Conservation (phyloP, 2,888 invertebrate genomes). For the Melanotus villosus region DNA sequence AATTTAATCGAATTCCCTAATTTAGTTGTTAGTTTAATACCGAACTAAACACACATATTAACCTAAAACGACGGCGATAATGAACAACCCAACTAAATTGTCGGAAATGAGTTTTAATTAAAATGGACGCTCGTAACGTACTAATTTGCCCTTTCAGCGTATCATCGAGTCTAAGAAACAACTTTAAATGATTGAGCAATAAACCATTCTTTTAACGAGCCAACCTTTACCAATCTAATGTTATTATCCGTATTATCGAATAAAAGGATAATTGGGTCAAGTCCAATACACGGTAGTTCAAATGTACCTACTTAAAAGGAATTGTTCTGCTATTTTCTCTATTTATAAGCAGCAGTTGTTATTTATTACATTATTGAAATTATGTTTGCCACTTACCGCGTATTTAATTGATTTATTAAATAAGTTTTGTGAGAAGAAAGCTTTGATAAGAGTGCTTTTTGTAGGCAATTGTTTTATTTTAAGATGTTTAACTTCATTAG, state of each 20-base stretch:
- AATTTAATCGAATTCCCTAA: too few relatives aligned
- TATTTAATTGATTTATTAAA: too few relatives aligned
- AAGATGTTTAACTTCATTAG: too few relatives aligned
- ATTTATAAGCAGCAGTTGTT: too few relatives aligned
- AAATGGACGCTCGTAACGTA: slow-evolving; percentile 3
- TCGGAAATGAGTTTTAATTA: slow-evolving; percentile 18
- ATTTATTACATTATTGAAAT: too few relatives aligned
- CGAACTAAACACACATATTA: not conserved
- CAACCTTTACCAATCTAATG: not conserved
- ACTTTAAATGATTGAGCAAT: not conserved
- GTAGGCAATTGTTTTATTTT: too few relatives aligned
- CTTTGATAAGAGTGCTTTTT: too few relatives aligned
- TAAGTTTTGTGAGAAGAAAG: too few relatives aligned
- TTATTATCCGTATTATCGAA: not conserved
- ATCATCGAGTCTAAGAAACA: not conserved
- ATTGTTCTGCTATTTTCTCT: too few relatives aligned
- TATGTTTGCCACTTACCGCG: too few relatives aligned
- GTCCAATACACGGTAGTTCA: not conserved
- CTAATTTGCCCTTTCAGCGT: slow-evolving; percentile 12
- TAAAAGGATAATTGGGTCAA: too few relatives aligned
- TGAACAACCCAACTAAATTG: not conserved
- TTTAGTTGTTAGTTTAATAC: slow-evolving; percentile 7
- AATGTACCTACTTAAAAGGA: too few relatives aligned
- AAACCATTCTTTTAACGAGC: not conserved
- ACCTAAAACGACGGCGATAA: slow-evolving; percentile 7